These are phyloP conservation scores for Catamblyrhynchus diadema DNA, from an alignment of 2,797 vertebrate species.

Conservation along the genomic window DNA sequence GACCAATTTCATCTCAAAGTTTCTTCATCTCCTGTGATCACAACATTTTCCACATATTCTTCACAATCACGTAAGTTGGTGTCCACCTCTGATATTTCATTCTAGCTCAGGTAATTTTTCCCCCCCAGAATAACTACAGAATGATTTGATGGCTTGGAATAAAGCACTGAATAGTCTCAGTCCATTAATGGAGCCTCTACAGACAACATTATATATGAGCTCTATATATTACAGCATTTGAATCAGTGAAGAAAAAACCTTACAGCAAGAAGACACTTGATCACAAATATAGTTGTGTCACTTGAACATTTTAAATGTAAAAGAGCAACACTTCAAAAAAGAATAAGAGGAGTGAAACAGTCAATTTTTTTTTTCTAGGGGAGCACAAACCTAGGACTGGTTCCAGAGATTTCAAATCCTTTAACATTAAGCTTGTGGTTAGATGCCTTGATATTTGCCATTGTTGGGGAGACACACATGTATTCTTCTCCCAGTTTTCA, in stretches of 20 bases:
- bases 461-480: fast-evolving
- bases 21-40: constrained; percentile 42
- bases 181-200: not conserved
- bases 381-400: not conserved
- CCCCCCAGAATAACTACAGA: not conserved
- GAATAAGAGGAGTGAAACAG: not conserved
- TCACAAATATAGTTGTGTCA: not conserved
- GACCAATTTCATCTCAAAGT: constrained; percentile 52
- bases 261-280: not conserved
- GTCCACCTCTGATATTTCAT: constrained; percentile 26
- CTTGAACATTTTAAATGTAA: not conserved
- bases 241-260: not conserved
- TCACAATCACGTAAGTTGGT: not conserved
- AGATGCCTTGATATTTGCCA: not conserved
- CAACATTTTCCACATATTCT: constrained; percentile 52
- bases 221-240: not conserved
- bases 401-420: not conserved
- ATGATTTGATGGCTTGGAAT: constrained; percentile 18
- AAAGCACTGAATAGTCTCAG: not conserved
- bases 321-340: not conserved
- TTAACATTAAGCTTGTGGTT: not conserved
- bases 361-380: not conserved
- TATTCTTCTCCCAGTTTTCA: not conserved
- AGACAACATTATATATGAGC: not conserved
- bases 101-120: not conserved